Conservation (phyloP, 2,113 vertebrate species). For the Salvelinus sp. region DNA sequence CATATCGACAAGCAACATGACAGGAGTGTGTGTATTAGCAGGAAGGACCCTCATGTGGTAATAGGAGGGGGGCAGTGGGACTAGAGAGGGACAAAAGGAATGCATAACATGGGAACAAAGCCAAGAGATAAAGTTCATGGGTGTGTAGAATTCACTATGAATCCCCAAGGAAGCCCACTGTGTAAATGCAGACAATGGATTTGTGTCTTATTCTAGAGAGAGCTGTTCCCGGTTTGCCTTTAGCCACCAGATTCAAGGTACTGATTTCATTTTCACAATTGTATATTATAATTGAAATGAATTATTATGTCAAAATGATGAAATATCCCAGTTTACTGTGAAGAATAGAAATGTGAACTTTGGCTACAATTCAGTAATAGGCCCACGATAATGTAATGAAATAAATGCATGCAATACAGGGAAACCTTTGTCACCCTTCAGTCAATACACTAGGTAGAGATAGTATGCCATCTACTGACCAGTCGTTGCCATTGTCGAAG, state of each 20-base stretch:
- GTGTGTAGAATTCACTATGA: constrained; percentile 19
- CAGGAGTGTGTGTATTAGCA: constrained; percentile 41
- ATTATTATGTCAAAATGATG: background rate
- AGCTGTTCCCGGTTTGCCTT: background rate
- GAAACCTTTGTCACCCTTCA: background rate
- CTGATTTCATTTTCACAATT: background rate
- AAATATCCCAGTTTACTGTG: background rate
- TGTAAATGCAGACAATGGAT: constrained; percentile 8
- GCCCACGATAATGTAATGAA: background rate
- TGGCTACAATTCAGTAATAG: background rate
- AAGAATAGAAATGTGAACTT: background rate
- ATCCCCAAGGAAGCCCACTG: constrained; percentile 12
- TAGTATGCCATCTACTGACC: constrained; percentile 1
- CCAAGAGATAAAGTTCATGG: constrained; percentile 27
- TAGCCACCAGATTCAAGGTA: background rate
- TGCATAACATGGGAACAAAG: constrained; percentile 46
- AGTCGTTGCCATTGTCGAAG: background rate
- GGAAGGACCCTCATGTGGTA: constrained; percentile 47
- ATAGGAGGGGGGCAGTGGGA: constrained; percentile 32
- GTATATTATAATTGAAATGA: background rate
- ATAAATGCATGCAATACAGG: background rate
- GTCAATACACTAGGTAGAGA: background rate
- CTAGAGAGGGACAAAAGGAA: constrained; percentile 30
- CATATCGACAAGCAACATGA: constrained; percentile 45
- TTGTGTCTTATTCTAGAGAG: background rate